Evolutionary conservation across 2,888 invertebrate species (phyloP), one percentile per base, ranked within the genome.

Genomic region (Diaprepes abbreviatus): DNA sequence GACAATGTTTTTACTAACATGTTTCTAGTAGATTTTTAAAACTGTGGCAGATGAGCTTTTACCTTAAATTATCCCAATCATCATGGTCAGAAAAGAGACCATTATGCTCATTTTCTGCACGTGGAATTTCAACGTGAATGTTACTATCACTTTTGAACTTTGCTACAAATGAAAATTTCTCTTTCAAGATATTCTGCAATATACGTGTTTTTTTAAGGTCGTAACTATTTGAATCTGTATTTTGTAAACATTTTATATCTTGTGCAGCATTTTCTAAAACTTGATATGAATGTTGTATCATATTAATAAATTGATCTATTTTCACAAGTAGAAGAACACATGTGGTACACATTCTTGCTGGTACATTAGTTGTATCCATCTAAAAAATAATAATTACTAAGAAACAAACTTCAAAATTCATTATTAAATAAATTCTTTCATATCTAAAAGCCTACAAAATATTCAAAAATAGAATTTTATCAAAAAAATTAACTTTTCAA

Each of bases 281-380:
- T 17, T 16, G 17, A 19, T 59, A 9, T 4, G 59, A 43, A 17
- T 52, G 17, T 21, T 45, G 36, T 5, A 65, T 16, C 36, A 54
- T 59, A 33, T 45, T 52, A 19, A 70, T 36, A 48, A 70, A 70
- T 14, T 60, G 50, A 7, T 54, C 6, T 16, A 48, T 31, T 24
- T 54, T 52, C 19, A 10, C n/a, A 6, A 70, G 40, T 19, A 43
- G 14, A 1, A 5, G 1, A 14, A 36, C 4, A 52, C 70, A 70
- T 6, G 43, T 43, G 10, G 54, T 3, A 50, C 70, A 70, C 12
- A 70, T 65, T 21, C 28, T 59, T 21, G 40, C 35, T 38, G 31
- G 58, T 19, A 66, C 14, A 35, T 33, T 19, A 16, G 35, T 33
- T 17, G 16, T 31, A n/a, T 40, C 40, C 5, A 66, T 28, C 66